These are phyloP conservation scores for Euplagia quadripunctaria DNA, from an alignment of 2,888 invertebrate species.

Conservation along the genomic window DNA sequence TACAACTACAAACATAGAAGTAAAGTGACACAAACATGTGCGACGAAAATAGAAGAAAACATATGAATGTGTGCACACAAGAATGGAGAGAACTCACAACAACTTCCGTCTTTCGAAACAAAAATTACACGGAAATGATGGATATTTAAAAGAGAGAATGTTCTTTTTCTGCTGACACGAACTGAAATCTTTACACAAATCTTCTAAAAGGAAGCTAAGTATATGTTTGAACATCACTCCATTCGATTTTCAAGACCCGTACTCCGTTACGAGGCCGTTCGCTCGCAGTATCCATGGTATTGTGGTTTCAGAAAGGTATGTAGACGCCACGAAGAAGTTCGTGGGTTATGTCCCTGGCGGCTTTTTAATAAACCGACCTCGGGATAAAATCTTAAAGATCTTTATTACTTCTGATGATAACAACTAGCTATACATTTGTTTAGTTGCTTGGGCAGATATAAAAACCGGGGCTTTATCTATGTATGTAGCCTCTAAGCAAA, in stretches of 20 bases:
- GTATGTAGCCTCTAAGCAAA: not conserved
- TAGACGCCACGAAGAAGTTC: too few species aligned
- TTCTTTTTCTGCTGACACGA: not conserved
- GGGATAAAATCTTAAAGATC: too few species aligned
- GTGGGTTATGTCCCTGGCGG: too few species aligned
- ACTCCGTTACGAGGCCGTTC: too few species aligned
- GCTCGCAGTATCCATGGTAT: too few species aligned
- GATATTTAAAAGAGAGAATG: not conserved
- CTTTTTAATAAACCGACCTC: too few species aligned
- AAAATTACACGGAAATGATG: constrained; percentile 1
- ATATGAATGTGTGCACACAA: not conserved
- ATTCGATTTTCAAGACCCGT: too few species aligned
- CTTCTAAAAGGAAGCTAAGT: not conserved
- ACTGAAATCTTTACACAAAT: not conserved
- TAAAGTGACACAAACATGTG: not conserved
- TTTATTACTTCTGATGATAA: too few species aligned
- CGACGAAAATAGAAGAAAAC: not conserved
- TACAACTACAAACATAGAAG: not conserved
- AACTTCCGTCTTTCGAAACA: constrained; percentile 9
- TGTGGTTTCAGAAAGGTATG: too few species aligned
- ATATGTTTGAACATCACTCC: too few species aligned
- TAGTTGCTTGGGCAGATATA: not conserved
- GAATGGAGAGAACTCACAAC: constrained; percentile 9
- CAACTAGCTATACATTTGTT: not conserved
- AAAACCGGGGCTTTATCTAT: not conserved